Percentiles rank a stretch among this genome's conserved stretches.
These are phyloP conservation scores for Galerucella nymphaeae DNA, from an alignment of 2,888 invertebrate species.

Conservation along the genomic window DNA sequence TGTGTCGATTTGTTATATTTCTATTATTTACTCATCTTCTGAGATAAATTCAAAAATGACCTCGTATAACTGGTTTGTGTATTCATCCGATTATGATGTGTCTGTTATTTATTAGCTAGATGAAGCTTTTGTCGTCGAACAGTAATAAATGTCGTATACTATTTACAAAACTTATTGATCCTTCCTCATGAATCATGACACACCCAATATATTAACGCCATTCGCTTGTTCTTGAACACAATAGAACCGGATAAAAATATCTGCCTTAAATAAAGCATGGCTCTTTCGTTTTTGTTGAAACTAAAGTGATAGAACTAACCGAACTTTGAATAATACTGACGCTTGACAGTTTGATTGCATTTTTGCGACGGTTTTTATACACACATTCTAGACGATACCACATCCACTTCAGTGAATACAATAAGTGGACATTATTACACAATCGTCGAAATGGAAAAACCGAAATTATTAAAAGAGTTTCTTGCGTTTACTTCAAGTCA, in stretches of 20 bases:
- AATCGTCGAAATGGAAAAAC: background rate
- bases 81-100: background rate
- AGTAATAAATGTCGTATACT: background rate
- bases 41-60: background rate
- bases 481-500: too few species aligned
- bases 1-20: background rate
- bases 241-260: background rate
- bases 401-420: slow-evolving; percentile 3
- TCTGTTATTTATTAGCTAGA: background rate
- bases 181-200: background rate
- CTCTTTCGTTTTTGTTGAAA: slow-evolving; percentile 15
- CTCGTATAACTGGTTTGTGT: background rate
- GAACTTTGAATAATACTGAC: slow-evolving; percentile 8
- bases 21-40: background rate
- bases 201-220: slow-evolving; percentile 4
- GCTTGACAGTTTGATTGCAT: slow-evolving; percentile 20
- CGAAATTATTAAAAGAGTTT: too few species aligned
- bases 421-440: background rate
- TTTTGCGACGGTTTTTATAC: slow-evolving; percentile 3
- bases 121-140: background rate
- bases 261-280: background rate
- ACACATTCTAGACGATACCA: slow-evolving; percentile 3
- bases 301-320: slow-evolving; percentile 10
- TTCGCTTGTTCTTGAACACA: slow-evolving; percentile 1
- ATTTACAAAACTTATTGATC: slow-evolving; percentile 2